Evolutionary conservation across 2,113 vertebrate genomes (phyloP).

Genomic region (Cavia porcellus): DNA sequence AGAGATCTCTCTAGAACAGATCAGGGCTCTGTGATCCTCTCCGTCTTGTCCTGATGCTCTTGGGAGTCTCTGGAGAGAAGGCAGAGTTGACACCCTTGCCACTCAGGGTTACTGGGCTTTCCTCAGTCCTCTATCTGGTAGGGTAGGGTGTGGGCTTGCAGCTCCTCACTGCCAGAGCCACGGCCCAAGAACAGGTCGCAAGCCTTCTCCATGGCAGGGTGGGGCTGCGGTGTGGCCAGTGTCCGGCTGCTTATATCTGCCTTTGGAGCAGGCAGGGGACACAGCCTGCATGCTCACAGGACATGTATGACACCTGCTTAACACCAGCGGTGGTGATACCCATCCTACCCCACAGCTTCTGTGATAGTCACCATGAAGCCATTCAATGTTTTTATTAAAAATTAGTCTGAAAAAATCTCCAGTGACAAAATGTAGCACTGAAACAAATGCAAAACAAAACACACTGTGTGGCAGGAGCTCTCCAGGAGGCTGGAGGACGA

Average conservation of each 20-base stretch:
- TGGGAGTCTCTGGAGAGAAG: neutral
- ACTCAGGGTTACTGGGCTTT: neutral
- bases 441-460: too few species aligned
- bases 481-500: neutral
- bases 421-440: neutral
- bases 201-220: too few species aligned
- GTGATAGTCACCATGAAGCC: neutral
- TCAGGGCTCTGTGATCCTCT: neutral
- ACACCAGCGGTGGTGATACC: neutral
- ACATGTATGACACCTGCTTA: neutral
- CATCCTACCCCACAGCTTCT: accelerated
- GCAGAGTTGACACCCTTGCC: neutral
- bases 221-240: neutral
- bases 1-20: neutral
- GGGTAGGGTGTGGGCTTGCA: neutral
- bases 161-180: neutral
- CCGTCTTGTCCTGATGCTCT: accelerated
- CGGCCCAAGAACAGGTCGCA: accelerated
- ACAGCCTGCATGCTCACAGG: accelerated
- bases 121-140: neutral
- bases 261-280: too few species aligned
- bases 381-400: conserved; percentile 53
- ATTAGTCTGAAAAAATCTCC: neutral
- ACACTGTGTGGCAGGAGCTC: neutral
- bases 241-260: neutral